Conservation (phyloP, 2,888 invertebrate genomes). For the Siphlonurus alternatus region DNA sequence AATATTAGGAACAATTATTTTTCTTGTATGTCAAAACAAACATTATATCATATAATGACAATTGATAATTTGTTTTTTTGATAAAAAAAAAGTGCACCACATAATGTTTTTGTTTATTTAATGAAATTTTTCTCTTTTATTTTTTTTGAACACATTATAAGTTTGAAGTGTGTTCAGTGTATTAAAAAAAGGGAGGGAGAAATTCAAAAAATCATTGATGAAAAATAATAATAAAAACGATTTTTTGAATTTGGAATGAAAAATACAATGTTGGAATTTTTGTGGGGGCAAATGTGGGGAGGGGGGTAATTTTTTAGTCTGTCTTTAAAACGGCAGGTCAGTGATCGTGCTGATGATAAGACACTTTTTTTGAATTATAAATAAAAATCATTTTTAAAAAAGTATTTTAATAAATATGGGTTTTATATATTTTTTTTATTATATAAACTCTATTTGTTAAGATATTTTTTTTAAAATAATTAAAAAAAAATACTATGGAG, state of each 20-base stretch:
- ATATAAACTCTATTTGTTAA: background rate
- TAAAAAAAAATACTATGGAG: background rate
- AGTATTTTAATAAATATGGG: background rate
- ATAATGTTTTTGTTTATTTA: background rate
- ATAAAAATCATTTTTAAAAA: background rate
- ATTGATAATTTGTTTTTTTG: background rate
- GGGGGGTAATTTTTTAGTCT: slow-evolving; percentile 1
- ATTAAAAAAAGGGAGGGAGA: background rate
- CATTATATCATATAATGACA: no score
- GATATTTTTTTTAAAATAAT: background rate
- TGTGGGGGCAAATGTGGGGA: background rate
- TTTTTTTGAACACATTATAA: background rate
- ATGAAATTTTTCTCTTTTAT: background rate
- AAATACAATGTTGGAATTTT: background rate
- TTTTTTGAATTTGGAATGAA: no score
- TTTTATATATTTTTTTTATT: background rate
- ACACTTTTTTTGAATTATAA: background rate
- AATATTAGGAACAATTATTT: background rate
- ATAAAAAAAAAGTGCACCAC: background rate
- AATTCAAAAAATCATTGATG: background rate
- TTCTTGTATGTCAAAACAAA: no score
- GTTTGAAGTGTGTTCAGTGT: background rate
- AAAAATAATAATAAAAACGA: background rate
- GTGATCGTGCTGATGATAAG: background rate
- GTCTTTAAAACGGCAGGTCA: background rate